Percentiles rank a stretch among this genome's conserved stretches.
phyloP scores from a whole-genome alignment of 2,888 invertebrate species.

The Drosophila anomelani region DNA sequence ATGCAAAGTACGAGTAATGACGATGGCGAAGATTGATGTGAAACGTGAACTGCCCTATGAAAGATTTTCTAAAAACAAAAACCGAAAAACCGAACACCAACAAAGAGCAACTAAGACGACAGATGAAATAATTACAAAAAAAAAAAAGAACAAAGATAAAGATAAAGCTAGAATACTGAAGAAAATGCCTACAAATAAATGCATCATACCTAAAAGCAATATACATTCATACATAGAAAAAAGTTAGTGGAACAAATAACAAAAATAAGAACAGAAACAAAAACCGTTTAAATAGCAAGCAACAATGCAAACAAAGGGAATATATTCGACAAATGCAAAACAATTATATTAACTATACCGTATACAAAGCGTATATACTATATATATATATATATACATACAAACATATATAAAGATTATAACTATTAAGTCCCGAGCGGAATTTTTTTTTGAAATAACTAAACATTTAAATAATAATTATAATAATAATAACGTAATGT shows the following conservation, averaged over 20 bases:
- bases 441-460: constrained; percentile 58
- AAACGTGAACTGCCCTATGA: constrained; percentile 77
- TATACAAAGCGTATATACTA: constrained; percentile 60
- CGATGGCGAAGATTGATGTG: constrained; percentile 61
- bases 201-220: constrained; percentile 61
- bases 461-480: constrained; percentile 32
- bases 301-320: constrained; percentile 47
- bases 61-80: constrained; percentile 69
- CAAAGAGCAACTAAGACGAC: constrained; percentile 26
- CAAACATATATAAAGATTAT: constrained; percentile 41
- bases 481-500: constrained; percentile 33
- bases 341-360: constrained; percentile 50
- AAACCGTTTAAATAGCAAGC: constrained; percentile 33
- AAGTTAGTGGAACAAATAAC: constrained; percentile 56
- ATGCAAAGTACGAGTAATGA: constrained; percentile 30
- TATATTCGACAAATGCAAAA: constrained; percentile 57
- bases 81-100: constrained; percentile 18
- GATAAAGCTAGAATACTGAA: constrained; percentile 24
- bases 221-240: constrained; percentile 57
- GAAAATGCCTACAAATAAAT: constrained; percentile 40
- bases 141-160: constrained; percentile 3
- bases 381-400: constrained; percentile 4
- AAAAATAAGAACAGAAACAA: background rate
- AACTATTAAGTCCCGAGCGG: constrained; percentile 45
- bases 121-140: constrained; percentile 4